A percentile compares a stretch with the other conserved stretches of the same genome.
Evolutionary conservation across 2,888 invertebrate species (phyloP).

Genomic region (Anodontia alba): DNA sequence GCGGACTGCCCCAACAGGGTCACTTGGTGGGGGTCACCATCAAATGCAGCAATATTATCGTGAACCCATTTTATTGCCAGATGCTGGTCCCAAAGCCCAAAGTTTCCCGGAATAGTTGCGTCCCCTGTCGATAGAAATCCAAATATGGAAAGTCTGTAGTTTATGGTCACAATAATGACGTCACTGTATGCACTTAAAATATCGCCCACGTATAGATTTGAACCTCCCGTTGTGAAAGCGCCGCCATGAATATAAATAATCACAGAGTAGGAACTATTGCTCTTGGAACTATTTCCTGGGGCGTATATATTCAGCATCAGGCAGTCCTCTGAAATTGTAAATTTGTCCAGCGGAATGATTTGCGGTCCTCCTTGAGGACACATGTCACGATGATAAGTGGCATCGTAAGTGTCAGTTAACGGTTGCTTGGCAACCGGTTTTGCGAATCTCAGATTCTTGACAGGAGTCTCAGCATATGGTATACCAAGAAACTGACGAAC

Average conservation of each 20-base stretch:
- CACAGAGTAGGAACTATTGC: neutral
- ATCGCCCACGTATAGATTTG: neutral
- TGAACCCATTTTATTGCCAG: slow-evolving; percentile 17
- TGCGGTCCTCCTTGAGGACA: slow-evolving; percentile 8
- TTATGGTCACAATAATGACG: slow-evolving; percentile 7
- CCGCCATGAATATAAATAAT: slow-evolving; percentile 22
- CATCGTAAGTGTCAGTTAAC: neutral
- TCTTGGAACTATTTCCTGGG: neutral
- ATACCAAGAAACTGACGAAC: slow-evolving; percentile 1
- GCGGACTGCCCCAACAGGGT: neutral
- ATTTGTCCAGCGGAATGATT: neutral
- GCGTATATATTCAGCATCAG: slow-evolving; percentile 16
- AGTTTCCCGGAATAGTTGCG: neutral
- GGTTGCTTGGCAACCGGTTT: slow-evolving; percentile 15
- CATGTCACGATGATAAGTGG: slow-evolving; percentile 8
- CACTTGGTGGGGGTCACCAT: neutral
- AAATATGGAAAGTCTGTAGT: slow-evolving; percentile 3
- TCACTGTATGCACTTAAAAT: neutral
- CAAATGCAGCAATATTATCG: neutral
- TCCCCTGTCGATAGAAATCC: slow-evolving; percentile 1
- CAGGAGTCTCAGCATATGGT: slow-evolving; percentile 3
- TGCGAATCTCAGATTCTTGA: neutral
- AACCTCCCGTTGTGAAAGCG: neutral
- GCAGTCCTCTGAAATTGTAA: slow-evolving; percentile 14
- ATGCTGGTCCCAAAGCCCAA: slow-evolving; percentile 12